Evolutionary conservation across 2,888 invertebrate genomes (phyloP).

Genomic region (Stramonita haemastoma): DNA sequence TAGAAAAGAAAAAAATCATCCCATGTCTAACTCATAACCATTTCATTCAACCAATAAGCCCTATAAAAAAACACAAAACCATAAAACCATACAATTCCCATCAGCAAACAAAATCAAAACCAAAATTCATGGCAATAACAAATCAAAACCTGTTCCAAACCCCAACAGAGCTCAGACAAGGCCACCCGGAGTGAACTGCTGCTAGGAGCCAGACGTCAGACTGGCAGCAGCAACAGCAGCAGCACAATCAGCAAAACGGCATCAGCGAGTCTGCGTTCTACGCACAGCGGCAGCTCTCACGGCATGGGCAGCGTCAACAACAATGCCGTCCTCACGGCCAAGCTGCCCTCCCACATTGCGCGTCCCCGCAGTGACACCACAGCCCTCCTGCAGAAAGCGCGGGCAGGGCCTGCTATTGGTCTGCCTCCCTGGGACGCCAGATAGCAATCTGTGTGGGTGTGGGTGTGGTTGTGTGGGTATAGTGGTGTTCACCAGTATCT

Average conservation of each 20-base stretch:
- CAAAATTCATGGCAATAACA: too few relatives aligned
- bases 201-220: too few relatives aligned
- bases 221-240: not conserved
- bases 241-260: slow-evolving; percentile 38
- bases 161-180: too few relatives aligned
- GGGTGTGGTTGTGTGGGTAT: not conserved
- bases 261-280: slow-evolving; percentile 44
- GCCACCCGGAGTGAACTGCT: too few relatives aligned
- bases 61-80: too few relatives aligned
- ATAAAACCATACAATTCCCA: too few relatives aligned
- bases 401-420: not conserved
- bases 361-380: slow-evolving; percentile 16
- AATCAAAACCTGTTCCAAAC: not conserved
- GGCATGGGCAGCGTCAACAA: slow-evolving; percentile 28
- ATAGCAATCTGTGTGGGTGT: slow-evolving; percentile 2
- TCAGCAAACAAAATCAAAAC: too few relatives aligned
- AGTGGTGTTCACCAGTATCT: too few relatives aligned
- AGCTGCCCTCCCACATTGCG: not conserved
- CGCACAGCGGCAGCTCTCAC: not conserved
- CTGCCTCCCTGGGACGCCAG: slow-evolving; percentile 15
- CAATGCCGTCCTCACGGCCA: slow-evolving; percentile 26
- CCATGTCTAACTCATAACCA: too few relatives aligned
- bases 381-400: not conserved
- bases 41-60: too few relatives aligned
- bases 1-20: too few relatives aligned